Base-by-base conservation (phyloP, 1,140 invertebrate genomes). In the Vanessa atalanta region DNA sequence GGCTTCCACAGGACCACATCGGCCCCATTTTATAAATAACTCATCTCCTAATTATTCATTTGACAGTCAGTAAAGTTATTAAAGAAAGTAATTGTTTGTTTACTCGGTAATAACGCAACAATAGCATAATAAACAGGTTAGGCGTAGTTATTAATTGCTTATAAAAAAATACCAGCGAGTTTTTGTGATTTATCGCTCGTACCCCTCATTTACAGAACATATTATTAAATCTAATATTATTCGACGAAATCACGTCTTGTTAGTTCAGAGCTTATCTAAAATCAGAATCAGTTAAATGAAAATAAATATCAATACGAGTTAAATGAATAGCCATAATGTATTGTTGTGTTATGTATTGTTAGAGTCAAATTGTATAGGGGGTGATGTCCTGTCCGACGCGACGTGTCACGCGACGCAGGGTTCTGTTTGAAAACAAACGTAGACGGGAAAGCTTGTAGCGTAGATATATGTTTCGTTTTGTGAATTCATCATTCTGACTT, bases 261-360 rank as follows among this genome's bases (percentile, higher is more conserved):
- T 76, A 68, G 26, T 75, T 75, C 13, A 9, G 64, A 61, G 31
- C n/a, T 77, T 74, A 77, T 77, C 72, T 74, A 65, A 72, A 76
- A 74, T 72, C 65, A 68, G 48, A 67, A 77, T 77, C 76, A 68
- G 65, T 69, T 72, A 64, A 64, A 69, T 77, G 76, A 71, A 74
- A 77, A 71, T 37, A 65, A 74, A 74, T 70, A 77, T 68, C 66
- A 61, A 57, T 57, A 57, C n/a, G 51, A 53, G n/a, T 53, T 9
- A 11, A 57, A 53, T 53, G 51, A 61, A 71, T 73, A 67, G 51
- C 26, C 61, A 53, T 61, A 51, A 73, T 68, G 65, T 50, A 65
- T 53, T 51, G 31, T 15, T 43, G 53, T 60, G 60, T 77, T 68
- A 48, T 64, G 72, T 61, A 74, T 63, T 77, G 76, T 66, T 51